Evolutionary conservation across 37 sponge, comb jelly and placozoan genomes (phyloP).

Genomic region (Theonella swinhoei): DNA sequence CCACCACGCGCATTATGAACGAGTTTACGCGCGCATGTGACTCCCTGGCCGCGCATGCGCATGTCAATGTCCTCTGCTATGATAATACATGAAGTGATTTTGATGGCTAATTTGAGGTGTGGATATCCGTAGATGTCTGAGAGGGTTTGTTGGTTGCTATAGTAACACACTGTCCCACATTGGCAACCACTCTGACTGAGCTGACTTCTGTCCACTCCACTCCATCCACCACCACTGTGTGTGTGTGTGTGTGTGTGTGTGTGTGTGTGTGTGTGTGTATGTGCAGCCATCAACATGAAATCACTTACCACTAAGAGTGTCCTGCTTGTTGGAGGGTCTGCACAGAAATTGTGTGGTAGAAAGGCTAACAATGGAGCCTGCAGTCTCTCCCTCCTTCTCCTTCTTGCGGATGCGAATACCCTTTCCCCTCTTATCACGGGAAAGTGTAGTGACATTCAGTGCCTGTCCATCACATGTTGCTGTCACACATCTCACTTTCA

Average conservation of each 20-base stretch:
- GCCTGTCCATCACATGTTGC: constrained; percentile 39
- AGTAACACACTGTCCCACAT: background rate
- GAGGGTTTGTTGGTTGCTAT: background rate
- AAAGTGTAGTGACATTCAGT: constrained; percentile 56
- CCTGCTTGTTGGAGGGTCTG: constrained; percentile 33
- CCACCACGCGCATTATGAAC: constrained; percentile 27
- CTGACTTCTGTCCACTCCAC: constrained; percentile 53
- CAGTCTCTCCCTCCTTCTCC: constrained; percentile 13
- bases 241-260: background rate
- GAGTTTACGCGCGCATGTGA: background rate
- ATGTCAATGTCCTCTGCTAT: background rate
- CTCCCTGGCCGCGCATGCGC: background rate
- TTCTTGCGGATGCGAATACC: constrained; percentile 46
- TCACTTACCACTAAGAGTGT: constrained; percentile 6
- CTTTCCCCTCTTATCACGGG: constrained; percentile 47
- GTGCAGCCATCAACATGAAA: background rate
- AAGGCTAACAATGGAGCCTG: constrained; percentile 52
- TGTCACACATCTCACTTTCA: constrained; percentile 73
- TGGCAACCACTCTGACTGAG: background rate
- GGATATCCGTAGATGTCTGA: no score
- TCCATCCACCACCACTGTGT: constrained; percentile 58
- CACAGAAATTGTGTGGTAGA: constrained; percentile 53
- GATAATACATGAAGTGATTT: background rate
- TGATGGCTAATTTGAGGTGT: no score
- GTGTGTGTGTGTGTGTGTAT: background rate